Evolutionary conservation across 2,888 invertebrate species (phyloP), one percentile per base, ranked within the genome.

Genomic region (Drosophila anomalipes): DNA sequence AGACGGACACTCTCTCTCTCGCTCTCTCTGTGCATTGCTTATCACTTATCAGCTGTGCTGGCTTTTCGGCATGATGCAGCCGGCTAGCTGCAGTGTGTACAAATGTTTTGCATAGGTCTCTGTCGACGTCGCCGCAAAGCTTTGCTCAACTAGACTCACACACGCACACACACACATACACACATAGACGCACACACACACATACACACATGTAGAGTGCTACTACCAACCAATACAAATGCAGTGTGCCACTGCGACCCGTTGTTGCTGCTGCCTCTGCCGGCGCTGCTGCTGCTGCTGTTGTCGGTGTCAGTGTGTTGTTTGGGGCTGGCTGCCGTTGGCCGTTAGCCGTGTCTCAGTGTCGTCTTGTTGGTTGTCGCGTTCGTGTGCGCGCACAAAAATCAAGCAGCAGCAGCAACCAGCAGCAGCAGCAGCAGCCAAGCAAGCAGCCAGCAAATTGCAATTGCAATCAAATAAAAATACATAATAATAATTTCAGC

Each of bases 361-460:
- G 91, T 91, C 91, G 91, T 92, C 90, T 92, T 91, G 92, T 92
- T 92, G 92, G 93, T 92, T 92, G 93, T 92, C 91, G 93, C 91
- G 92, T 92, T 90, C 91, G 86, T 83, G 83, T 86, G 84, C 83
- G 85, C 89, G 89, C 83, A 86, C 82, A 72, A 72, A 82, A 85
- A 61, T 58, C 44, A 58, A 58, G 41, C 63, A 71, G 56, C 80
- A 79, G 77, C 65, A 77, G 70, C 67, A 74, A 51, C 33, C 54
- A 66, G 58, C 70, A 65, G 61, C 54, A 74, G 67, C 60, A 62
- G 49, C 75, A 74, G 67, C 68, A 77, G 44, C 64, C 44, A 47
- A 66, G 64, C 52, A 63, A 66, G 54, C 69, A 70, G 54, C 37
- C 61, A 59, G 51, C 74, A 74, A 58, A 58, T 58, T 44, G 75